Base-by-base conservation (phyloP, 2,888 invertebrate genomes). In the Eupithecia centaureata region DNA sequence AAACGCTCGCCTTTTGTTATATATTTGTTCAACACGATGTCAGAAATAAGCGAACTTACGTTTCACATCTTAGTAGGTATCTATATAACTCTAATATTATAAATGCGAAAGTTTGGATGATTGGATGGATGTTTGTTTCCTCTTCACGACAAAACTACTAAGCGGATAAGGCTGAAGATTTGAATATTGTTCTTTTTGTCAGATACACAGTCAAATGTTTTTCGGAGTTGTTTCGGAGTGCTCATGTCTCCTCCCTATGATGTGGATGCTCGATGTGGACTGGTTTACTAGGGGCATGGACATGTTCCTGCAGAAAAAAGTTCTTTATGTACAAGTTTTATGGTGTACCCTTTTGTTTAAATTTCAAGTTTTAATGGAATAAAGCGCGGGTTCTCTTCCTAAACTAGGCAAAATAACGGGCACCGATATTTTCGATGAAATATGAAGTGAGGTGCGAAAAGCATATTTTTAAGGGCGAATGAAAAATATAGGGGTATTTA, bases 321-420 rank as follows among this genome's bases (percentile, higher is more conserved):
- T 68, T 67, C 32, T 67, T 63, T 65, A 68, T 25, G 61, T 58
- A 38, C 63, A 51, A 68, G 63, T 61, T 68, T 64, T 64, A 68
- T 57, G 63, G 57, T 57, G 18, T 18, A 18, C 57, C 57, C 22
- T 57, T 57, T 57, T 57, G 57, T 57, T 57, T 57, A 57, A 57
- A 30, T 33, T 57, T 57, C 28, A 5, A 59, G 59, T 59, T 59
- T 47, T 18, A 47, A 12, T 47, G 22, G 47, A 47, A 10, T 22
- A 12, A 42, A 2, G 22, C 47, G 47, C 22, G 47, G 47, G 47
- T 47, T 47, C 4, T 10, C 0, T 4, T 47, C 47, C 22, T 12
- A 22, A n/a, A n/a, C n/a, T n/a, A n/a, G n/a, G n/a, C n/a, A n/a
- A n/a, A n/a, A n/a, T n/a, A n/a, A 3, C 12, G 22, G 47, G 12